Percentiles rank a stretch among this genome's conserved stretches.
Evolutionary conservation across 2,888 invertebrate genomes (phyloP).

Genomic region (Parthenolecanium corni): DNA sequence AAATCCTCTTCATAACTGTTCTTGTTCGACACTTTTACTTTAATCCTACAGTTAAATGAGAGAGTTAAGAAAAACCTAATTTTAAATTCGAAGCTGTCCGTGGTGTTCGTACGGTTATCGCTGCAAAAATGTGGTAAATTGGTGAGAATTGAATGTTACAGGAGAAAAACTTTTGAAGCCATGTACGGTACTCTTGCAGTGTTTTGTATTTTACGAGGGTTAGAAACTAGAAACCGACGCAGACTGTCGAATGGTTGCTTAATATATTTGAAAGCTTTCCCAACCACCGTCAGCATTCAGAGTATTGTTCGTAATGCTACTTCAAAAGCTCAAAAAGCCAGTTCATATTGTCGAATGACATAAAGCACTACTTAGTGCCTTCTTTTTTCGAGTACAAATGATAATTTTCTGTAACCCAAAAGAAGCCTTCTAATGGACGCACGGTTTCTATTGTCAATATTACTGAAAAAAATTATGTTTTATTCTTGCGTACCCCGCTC

Average conservation of each 20-base stretch:
- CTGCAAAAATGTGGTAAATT: neutral
- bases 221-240: too few species aligned
- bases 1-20: too few species aligned
- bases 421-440: too few species aligned
- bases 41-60: too few species aligned
- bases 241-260: neutral
- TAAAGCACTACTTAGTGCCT: constrained; percentile 5
- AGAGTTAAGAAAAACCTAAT: too few species aligned
- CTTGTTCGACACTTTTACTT: too few species aligned
- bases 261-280: constrained; percentile 13
- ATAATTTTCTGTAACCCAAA: neutral
- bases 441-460: neutral
- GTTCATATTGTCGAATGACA: constrained; percentile 1
- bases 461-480: neutral
- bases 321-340: neutral
- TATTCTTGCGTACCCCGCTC: neutral
- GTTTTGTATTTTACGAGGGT: too few species aligned
- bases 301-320: constrained; percentile 1
- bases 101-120: too few species aligned
- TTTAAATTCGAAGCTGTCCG: too few species aligned
- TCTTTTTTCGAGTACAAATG: neutral
- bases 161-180: too few species aligned
- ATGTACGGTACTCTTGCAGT: too few species aligned
- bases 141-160: neutral
- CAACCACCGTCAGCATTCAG: neutral